Evolutionary conservation across 2,888 invertebrate genomes (phyloP), one percentile per base, ranked within the genome.

Genomic region (Dolichomitus sp.): DNA sequence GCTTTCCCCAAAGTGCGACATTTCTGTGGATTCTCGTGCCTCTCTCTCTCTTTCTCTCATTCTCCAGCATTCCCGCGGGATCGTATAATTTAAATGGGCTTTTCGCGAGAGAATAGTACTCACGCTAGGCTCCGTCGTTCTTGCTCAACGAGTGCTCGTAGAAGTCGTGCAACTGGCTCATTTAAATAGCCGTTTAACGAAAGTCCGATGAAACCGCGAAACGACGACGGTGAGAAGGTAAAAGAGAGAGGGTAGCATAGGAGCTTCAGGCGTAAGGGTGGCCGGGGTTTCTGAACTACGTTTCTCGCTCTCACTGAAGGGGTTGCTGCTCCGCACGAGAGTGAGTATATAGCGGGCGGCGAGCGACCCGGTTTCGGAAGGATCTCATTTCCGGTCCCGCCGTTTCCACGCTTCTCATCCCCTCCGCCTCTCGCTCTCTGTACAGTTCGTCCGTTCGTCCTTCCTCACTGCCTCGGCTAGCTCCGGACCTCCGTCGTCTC

Each of bases 331-430:
- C 17, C 33, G 37, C 12, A 7, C 59, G 59, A 37, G 14, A 17
- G 52, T 19, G 12, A n/a, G 69, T 40, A 30, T 54, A 48, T 54
- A 69, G 14, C 48, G 63, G 65, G 50, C 37, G 27, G 30, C 68
- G 69, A 57, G 37, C 80, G 77, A 63, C 77, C 75, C 76, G 81
- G 81, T 87, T 86, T 85, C 83, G 75, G 84, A 83, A 83, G 83
- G 83, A 84, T 87, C 81, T 84, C 85, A 85, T 88, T 87, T 84
- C 87, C 84, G 83, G 81, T 82, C 72, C 50, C 81, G 83, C 84
- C 83, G 74, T 83, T 84, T 82, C 74, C 83, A 27, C 52, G 37
- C 80, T 77, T 72, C 30, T 80, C 76, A 48, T 33, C 54, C 19
- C 45, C 42, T 37, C n/a, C 12, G 17, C 17, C 19, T 11, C 52